phyloP scores from a whole-genome alignment of 2,888 invertebrate genomes.

The Gnatocerus cornutus region DNA sequence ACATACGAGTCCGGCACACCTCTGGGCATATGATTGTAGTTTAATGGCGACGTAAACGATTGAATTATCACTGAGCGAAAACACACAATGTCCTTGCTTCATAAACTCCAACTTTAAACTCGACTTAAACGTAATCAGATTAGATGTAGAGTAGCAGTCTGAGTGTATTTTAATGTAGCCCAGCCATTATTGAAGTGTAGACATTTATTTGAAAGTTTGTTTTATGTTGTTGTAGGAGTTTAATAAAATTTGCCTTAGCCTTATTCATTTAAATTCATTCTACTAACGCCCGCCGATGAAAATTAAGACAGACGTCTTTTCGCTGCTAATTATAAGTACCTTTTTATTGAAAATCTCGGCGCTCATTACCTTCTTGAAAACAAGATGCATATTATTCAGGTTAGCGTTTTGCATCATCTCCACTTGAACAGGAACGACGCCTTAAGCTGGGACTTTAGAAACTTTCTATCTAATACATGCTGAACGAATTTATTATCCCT shows the following conservation, averaged over 20 bases:
- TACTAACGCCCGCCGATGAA: neutral
- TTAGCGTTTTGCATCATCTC: conserved; percentile 31
- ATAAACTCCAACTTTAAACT: conserved; percentile 45
- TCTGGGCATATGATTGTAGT: conserved; percentile 46
- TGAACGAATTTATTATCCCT: conserved; percentile 57
- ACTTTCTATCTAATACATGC: conserved; percentile 53
- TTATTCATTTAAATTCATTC: conserved; percentile 34
- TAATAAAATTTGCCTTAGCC: conserved; percentile 39
- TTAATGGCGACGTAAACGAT: conserved; percentile 50
- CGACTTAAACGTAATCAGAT: conserved; percentile 46
- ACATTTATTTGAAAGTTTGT: conserved; percentile 47
- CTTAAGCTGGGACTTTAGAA: conserved; percentile 49
- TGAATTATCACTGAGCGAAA: conserved; percentile 45
- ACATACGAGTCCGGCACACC: conserved; percentile 38
- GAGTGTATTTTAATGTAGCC: conserved; percentile 48
- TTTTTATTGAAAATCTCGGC: conserved; percentile 15
- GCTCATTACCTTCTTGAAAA: conserved; percentile 9
- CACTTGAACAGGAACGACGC: conserved; percentile 33
- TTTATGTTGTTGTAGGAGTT: conserved; percentile 40
- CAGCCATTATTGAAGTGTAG: conserved; percentile 46
- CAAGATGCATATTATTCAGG: conserved; percentile 25
- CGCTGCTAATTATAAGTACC: conserved; percentile 11
- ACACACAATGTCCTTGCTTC: conserved; percentile 15
- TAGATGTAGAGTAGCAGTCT: conserved; percentile 34
- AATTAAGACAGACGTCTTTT: conserved; percentile 11